Evolutionary conservation across 2,113 vertebrate genomes (phyloP), one percentile per base, ranked within the genome.

Genomic region (Dolichallabes microphthalmus): DNA sequence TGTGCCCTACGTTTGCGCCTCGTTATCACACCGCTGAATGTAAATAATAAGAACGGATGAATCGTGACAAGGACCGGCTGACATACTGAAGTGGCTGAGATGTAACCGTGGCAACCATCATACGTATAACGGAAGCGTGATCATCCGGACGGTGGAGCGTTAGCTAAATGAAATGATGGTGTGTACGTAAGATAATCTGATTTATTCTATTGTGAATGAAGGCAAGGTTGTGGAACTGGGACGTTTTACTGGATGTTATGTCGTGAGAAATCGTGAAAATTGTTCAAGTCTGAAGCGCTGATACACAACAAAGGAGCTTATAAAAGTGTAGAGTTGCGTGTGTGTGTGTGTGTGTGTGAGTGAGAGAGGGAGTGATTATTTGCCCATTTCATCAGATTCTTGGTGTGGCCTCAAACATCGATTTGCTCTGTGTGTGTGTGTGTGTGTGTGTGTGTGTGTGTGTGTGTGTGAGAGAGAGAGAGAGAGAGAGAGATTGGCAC

Each of bases 401-500:
- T 39, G 35, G 68, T 39, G 69, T 73, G 19, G 32, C 20, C 50
- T 20, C 39, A 50, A 50, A 11, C 19, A 10, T 64, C n/a, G 14
- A 45, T 64, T 57, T 78, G 27, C 6, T 78, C 53, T 32, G 39
- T 32, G 35, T 64, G 35, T 64, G 78, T 50, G 77, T 20, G 57
- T 35, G 53, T 32, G 77, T 32, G 77, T 35, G 57, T 25, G 78
- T 22, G 78, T 25, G 58, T 25, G 52, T 27, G 82, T 53, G 32
- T 27, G 58, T 50, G 60, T 64, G 58, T 50, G 77, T 12, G 57
- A 60, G 77, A 50, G 66, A 39, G 77, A 15, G 73, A 30, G 52
- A 32, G 61, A 57, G 73, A 69, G 68, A 64, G 63, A 58, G 57
- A 57, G 80, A 85, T 60, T 71, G 63, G 88, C 85, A 86, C 52